Evolutionary conservation across 2,888 invertebrate genomes (phyloP), one percentile per base, ranked within the genome.

Genomic region (Dolichopus griseipennis): DNA sequence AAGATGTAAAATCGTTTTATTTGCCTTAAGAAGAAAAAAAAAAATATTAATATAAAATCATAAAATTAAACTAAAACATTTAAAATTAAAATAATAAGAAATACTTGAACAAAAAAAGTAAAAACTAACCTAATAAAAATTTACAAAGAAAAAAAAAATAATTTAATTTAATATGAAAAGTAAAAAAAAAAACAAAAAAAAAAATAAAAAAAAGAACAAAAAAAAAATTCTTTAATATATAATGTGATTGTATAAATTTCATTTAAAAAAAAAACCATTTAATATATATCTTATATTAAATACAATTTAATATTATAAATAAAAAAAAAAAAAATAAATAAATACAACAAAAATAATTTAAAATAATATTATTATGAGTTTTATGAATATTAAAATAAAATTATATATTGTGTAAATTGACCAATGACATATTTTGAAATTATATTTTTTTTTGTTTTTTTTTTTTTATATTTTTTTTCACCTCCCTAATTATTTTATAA

Each of bases 271-370:
- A n/a, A n/a, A n/a, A n/a, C n/a, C n/a, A 52, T 52, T 52, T 18
- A 52, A 52, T n/a, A 52, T 52, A 52, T 52, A 52, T 52, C 52
- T 52, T 52, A 52, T 52, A 52, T 52, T 52, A n/a, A 52, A 52
- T 52, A 52, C 52, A 52, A 52, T 18, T 52, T 18, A 52, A 52
- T 52, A 52, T 12, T 18, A n/a, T n/a, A 52, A 52, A 52, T 52
- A 52, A 27, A 27, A 27, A 4, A n/a, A n/a, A n/a, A n/a, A n/a
- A 10, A 43, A 43, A 43, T 43, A 43, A 43, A 43, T 15, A 43
- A 52, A 52, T n/a, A 52, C 52, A 52, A 52, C n/a, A 52, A 52
- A 52, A 18, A 10, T 10, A 52, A 15, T 52, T 52, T 52, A 52
- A 43, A 52, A 52, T 52, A 52, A 52, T 6, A 52, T 12, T 27